A percentile compares a stretch with the other conserved stretches of the same genome.
Evolutionary conservation across 2,797 vertebrate species (phyloP).

Genomic region (Smutsia temminckii): DNA sequence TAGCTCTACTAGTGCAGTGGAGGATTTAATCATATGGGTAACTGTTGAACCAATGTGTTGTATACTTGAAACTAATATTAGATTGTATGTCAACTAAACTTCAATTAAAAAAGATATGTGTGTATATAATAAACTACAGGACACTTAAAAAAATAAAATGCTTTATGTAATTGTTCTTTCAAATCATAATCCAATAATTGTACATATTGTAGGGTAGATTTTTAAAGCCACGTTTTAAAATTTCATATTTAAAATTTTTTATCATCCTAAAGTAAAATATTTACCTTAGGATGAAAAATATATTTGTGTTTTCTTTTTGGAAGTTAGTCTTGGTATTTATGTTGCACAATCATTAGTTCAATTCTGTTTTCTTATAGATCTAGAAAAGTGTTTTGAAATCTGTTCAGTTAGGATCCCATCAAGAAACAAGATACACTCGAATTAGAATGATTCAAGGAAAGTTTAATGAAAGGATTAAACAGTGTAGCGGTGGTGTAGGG

Average conservation of each 20-base stretch:
- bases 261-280: conserved; percentile 30
- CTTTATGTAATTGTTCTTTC: conserved; percentile 15
- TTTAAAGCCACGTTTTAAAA: background rate
- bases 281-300: background rate
- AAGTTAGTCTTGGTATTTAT: background rate
- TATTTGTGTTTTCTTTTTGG: conserved; percentile 26
- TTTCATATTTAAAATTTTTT: background rate
- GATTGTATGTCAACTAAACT: no score
- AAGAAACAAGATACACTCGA: background rate
- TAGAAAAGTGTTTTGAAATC: conserved; percentile 40
- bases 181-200: background rate
- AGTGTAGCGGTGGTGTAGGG: background rate
- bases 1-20: no score
- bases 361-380: background rate
- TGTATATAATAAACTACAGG: no score
- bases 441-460: conserved; percentile 32
- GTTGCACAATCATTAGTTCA: background rate
- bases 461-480: conserved; percentile 31
- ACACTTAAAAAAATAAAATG: no score
- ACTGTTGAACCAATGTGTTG: no score
- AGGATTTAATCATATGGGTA: no score
- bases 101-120: background rate
- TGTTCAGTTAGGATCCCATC: background rate
- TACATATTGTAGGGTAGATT: background rate
- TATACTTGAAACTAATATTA: no score